phyloP scores from a whole-genome alignment of 2,888 invertebrate species.

The Drepana falcataria region DNA sequence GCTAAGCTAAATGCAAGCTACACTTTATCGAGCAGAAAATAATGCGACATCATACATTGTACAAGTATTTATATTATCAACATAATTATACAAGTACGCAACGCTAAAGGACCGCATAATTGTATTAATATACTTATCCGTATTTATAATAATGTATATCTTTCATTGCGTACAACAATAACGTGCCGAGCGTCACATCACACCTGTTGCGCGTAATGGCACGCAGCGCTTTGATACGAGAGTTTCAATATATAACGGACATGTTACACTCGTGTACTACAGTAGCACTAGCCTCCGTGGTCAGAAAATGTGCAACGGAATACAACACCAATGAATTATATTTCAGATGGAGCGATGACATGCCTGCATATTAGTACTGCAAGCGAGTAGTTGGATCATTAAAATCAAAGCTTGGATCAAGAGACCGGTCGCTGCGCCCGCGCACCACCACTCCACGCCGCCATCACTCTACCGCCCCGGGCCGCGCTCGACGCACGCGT shows the following conservation, averaged over 20 bases:
- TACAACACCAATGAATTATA: conserved; percentile 8
- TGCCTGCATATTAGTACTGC: conserved; percentile 24
- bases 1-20: too few species aligned
- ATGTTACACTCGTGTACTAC: too few species aligned
- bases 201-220: neutral
- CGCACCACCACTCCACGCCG: conserved; percentile 27
- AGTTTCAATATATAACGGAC: too few species aligned
- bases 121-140: too few species aligned
- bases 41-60: too few species aligned
- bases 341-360: conserved; percentile 28
- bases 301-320: too few species aligned
- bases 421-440: conserved; percentile 38
- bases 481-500: conserved; percentile 27
- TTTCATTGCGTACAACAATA: neutral
- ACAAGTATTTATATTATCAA: too few species aligned
- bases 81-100: too few species aligned
- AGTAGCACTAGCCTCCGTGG: too few species aligned
- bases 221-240: neutral
- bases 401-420: conserved; percentile 53
- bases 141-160: too few species aligned
- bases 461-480: conserved; percentile 51
- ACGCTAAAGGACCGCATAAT: too few species aligned
- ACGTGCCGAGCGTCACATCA: neutral
- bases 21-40: too few species aligned
- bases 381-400: conserved; percentile 27